Evolutionary conservation across 2,113 vertebrate species (phyloP), one percentile per base, ranked within the genome.

Genomic region (Cyphomyrus discorhynchus): DNA sequence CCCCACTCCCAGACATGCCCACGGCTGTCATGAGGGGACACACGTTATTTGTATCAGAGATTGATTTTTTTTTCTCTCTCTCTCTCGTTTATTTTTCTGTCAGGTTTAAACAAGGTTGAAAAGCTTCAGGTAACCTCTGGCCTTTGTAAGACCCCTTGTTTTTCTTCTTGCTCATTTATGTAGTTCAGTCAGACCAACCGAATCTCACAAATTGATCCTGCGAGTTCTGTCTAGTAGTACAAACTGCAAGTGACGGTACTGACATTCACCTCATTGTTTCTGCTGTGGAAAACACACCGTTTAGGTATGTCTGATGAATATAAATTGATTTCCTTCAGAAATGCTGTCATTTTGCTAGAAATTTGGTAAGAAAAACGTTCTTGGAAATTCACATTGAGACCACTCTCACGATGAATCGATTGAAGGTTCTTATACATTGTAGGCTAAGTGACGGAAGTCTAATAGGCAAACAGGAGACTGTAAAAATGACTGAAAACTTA

Each of bases 11-110:
- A 74, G 86, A 90, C 90, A 52, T 47, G 92, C 92, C 86, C 92
- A 87, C 66, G 31, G 91, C 86, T 93, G 93, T 94, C 93, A 92
- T 91, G 90, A 91, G 92, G 91, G 92, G 91, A 93, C 93, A 90
- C 82, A 86, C 93, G 39, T 92, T 91, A 93, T 93, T 91, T 92
- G 35, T 42, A 91, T 91, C 85, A 90, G 88, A 91, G 88, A 91
- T 92, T 92, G 91, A 93, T 94, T 88, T 74, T 50, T 70, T 42
- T 80, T 83, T 42, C 42, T 83, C 27, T 58, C n/a, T 89, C 90
- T 91, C 46, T 89, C 58, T 74, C 45, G 31, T 58, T 84, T 58
- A 46, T 56, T 86, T 90, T 85, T 89, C 70, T 86, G 46, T 42
- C 62, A 83, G 70, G 80, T 89, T 90, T 92, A 93, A 92, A 92